A percentile compares a stretch with the other conserved stretches of the same genome.
Evolutionary conservation across 1,140 invertebrate genomes (phyloP).

Genomic region (Ephestia elutella): DNA sequence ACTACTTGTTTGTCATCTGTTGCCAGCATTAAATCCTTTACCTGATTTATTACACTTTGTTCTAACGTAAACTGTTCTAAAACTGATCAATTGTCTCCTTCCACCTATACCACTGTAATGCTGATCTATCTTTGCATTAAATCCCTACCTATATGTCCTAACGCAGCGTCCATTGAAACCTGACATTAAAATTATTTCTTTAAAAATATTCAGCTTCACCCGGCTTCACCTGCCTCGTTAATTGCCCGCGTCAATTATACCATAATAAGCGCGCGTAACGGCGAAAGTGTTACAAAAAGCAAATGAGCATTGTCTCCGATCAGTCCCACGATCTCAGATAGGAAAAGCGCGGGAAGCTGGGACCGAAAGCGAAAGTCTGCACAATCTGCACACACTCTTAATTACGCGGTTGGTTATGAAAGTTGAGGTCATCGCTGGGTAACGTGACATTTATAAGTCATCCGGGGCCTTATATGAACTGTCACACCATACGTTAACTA

Average conservation of each 20-base stretch:
- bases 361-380: slow-evolving; percentile 51
- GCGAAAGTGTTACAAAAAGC: slow-evolving; percentile 65
- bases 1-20: no score
- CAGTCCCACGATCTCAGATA: slow-evolving; percentile 63
- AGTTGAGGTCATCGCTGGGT: slow-evolving; percentile 4
- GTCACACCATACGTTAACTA: no score
- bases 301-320: slow-evolving; percentile 50
- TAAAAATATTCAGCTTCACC: no score
- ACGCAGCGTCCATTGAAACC: no score
- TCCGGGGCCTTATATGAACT: background rate
- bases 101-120: no score
- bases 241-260: slow-evolving; percentile 31
- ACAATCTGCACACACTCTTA: slow-evolving; percentile 40
- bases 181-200: background rate
- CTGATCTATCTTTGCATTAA: no score
- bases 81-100: no score
- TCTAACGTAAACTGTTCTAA: no score
- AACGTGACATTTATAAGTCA: background rate
- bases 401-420: slow-evolving; percentile 18
- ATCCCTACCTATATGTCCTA: no score
- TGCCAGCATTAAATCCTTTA: no score
- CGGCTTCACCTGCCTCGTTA: slow-evolving; percentile 12
- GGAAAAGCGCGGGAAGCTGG: slow-evolving; percentile 57
- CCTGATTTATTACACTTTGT: no score
- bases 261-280: slow-evolving; percentile 27